phyloP scores from a whole-genome alignment of 92 coral and sea anemone genomes.

The Paragorgia papillata region DNA sequence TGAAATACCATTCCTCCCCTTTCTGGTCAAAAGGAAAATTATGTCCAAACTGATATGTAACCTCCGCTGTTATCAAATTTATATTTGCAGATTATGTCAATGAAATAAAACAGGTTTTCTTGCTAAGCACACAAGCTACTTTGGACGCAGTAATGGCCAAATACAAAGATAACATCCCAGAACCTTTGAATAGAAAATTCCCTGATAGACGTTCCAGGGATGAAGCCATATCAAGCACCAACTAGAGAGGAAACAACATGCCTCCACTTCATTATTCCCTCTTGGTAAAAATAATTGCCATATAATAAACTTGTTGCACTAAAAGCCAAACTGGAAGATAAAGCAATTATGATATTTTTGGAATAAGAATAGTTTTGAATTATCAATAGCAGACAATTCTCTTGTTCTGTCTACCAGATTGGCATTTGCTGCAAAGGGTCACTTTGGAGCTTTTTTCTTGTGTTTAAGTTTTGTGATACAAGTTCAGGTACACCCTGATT shows the following conservation, averaged over 20 bases:
- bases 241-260: slow-evolving; percentile 1
- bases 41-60: no score
- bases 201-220: slow-evolving; percentile 47
- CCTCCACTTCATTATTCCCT: slow-evolving; percentile 42
- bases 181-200: slow-evolving; percentile 57
- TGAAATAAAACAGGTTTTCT: slow-evolving; percentile 39
- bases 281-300: slow-evolving; percentile 10
- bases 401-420: no score
- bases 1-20: no score
- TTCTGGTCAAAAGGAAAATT: no score
- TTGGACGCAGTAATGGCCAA: slow-evolving; percentile 33
- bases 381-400: no score
- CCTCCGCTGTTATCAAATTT: no score
- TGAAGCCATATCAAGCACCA: slow-evolving; percentile 29
- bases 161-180: slow-evolving; percentile 48
- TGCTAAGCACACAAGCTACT: slow-evolving; percentile 31
- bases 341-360: no score
- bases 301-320: no score
- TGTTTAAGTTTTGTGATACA: neutral
- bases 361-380: no score
- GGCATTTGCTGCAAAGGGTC: neutral
- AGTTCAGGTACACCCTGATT: no score
- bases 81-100: slow-evolving; percentile 50
- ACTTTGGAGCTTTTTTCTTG: neutral
- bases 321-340: no score